phyloP scores from a whole-genome alignment of 1,140 invertebrate species.

The Aphelenchoides besseyi region DNA sequence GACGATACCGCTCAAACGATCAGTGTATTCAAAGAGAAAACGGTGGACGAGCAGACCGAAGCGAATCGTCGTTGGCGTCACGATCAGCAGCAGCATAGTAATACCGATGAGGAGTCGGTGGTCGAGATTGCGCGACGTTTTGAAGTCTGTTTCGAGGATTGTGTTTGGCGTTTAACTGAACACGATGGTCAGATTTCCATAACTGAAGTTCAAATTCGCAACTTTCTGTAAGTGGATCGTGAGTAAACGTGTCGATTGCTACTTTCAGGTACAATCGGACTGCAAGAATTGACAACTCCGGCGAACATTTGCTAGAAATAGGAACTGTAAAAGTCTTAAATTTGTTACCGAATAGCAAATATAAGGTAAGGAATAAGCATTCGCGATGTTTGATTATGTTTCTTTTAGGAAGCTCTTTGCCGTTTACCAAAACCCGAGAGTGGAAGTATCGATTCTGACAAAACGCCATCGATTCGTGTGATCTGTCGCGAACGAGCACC shows the following conservation, averaged over 20 bases:
- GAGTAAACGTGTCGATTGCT: constrained; percentile 4
- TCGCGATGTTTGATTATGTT: not conserved
- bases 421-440: constrained; percentile 29
- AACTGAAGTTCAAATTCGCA: constrained; percentile 86
- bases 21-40: constrained; percentile 78
- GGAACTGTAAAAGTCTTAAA: constrained; percentile 93
- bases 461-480: constrained; percentile 54
- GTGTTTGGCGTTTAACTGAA: constrained; percentile 95
- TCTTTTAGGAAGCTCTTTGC: constrained; percentile 47
- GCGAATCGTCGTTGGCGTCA: constrained; percentile 19
- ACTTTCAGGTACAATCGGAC: constrained; percentile 83
- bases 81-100: constrained; percentile 25
- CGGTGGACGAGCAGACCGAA: constrained; percentile 66
- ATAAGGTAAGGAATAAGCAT: constrained; percentile 68
- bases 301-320: constrained; percentile 92
- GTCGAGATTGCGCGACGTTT: constrained; percentile 77
- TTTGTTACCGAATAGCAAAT: constrained; percentile 85
- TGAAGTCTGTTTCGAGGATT: constrained; percentile 97
- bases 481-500: constrained; percentile 53
- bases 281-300: constrained; percentile 90
- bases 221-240: constrained; percentile 75
- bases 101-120: constrained; percentile 63
- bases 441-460: constrained; percentile 33
- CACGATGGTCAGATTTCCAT: constrained; percentile 94
- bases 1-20: constrained; percentile 88